Conservation (phyloP, 2,888 invertebrate species). For the Melitaea athalia region DNA sequence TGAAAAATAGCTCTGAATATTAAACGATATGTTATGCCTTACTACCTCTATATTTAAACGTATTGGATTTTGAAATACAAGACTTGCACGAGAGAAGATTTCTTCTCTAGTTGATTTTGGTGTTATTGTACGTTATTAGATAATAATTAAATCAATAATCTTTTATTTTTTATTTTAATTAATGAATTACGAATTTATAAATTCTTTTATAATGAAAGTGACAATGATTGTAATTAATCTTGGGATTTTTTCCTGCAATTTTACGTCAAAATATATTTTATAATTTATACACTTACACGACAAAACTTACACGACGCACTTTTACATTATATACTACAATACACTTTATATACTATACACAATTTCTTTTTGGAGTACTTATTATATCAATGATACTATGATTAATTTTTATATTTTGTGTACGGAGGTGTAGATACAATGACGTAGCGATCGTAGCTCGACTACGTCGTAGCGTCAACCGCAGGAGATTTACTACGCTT, state of each 20-base stretch:
- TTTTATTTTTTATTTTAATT: no score
- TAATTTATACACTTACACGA: no score
- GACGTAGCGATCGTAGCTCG: constrained; percentile 23
- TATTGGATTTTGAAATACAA: constrained; percentile 17
- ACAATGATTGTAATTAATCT: no score
- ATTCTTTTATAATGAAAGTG: no score
- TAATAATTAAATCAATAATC: no score
- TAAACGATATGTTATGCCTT: constrained; percentile 44
- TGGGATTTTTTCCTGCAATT: no score
- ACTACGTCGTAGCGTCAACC: constrained; percentile 38
- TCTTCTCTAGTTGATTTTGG: background rate
- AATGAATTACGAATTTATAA: no score
- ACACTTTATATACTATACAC: no score
- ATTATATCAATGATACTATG: background rate
- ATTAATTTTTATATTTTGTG: background rate
- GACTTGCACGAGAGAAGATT: background rate
- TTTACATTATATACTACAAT: no score
- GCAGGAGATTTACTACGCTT: constrained; percentile 41
- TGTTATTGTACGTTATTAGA: no score
- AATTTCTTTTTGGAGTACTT: background rate
- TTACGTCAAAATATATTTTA: no score
- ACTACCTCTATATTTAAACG: constrained; percentile 33
- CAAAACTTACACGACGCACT: no score
- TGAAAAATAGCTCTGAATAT: constrained; percentile 47
- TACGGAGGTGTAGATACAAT: constrained; percentile 3